These are phyloP conservation scores for Orientallactaga sibirica DNA, from an alignment of 2,797 vertebrate genomes.

Conservation along the genomic window DNA sequence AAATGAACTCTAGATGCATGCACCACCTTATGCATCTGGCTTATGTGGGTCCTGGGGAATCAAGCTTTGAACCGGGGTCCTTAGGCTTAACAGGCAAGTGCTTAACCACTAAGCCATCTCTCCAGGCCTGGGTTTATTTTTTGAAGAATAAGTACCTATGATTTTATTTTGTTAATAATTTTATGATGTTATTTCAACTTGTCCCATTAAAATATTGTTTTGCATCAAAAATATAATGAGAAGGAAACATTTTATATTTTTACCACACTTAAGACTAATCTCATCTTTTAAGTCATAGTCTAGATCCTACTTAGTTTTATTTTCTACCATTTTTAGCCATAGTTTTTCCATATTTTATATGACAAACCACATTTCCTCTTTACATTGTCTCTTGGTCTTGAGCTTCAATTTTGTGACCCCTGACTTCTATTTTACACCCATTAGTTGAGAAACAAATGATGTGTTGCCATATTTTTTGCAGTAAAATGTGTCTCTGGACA, in stretches of 20 bases:
- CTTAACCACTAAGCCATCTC: no score
- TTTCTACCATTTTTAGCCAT: background rate
- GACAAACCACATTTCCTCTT: background rate
- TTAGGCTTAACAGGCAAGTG: no score
- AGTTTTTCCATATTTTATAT: background rate
- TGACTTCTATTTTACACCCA: constrained; percentile 48
- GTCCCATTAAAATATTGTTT: background rate
- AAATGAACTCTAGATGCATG: no score
- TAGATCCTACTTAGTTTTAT: constrained; percentile 28
- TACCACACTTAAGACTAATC: background rate
- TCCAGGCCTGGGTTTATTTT: background rate
- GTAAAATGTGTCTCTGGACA: background rate
- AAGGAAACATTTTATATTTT: constrained; percentile 23
- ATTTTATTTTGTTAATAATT: background rate
- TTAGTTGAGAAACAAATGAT: constrained; percentile 47
- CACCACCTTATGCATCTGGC: no score
- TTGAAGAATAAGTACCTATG: background rate
- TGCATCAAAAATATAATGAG: constrained; percentile 21
- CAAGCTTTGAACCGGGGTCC: no score
- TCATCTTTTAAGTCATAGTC: background rate
- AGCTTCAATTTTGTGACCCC: background rate
- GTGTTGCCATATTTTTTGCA: constrained; percentile 15
- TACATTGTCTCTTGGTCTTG: background rate
- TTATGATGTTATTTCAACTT: constrained; percentile 16
- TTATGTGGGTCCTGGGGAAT: no score